Percentiles rank a stretch among this genome's conserved stretches.
Conservation (phyloP, 2,888 invertebrate species). For the Antheraea yamamai region DNA sequence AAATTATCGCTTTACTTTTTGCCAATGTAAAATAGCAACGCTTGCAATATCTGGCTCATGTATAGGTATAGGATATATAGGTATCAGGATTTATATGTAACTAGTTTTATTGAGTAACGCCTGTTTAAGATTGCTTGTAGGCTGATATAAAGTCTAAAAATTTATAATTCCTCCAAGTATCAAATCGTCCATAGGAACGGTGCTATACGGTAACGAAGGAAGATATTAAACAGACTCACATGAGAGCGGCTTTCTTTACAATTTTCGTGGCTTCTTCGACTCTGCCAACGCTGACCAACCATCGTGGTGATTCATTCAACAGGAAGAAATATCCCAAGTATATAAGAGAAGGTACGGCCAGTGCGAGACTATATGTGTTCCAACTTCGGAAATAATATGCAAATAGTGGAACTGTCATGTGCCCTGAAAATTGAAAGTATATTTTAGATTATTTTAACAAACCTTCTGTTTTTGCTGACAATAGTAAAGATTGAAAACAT, state of each 20-base stretch:
- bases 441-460: neutral
- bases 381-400: conserved; percentile 85
- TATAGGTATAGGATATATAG: too few species aligned
- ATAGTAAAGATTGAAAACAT: too few species aligned
- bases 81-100: too few species aligned
- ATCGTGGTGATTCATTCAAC: conserved; percentile 90
- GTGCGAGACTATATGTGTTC: conserved; percentile 83
- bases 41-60: too few species aligned
- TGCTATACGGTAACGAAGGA: neutral
- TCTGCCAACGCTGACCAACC: conserved; percentile 88
- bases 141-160: neutral
- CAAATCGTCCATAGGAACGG: neutral
- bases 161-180: neutral
- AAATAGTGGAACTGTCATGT: conserved; percentile 83
- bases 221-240: conserved; percentile 47
- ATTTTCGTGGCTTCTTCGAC: conserved; percentile 84
- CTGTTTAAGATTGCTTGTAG: too few species aligned
- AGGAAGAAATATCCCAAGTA: conserved; percentile 86
- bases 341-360: conserved; percentile 83
- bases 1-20: too few species aligned
- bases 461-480: too few species aligned
- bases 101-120: too few species aligned
- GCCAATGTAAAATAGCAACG: too few species aligned
- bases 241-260: conserved; percentile 84
- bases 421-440: conserved; percentile 56